A percentile compares a stretch with the other conserved stretches of the same genome.
Conservation (phyloP, 2,797 vertebrate genomes). For the Benthosema pterotum region DNA sequence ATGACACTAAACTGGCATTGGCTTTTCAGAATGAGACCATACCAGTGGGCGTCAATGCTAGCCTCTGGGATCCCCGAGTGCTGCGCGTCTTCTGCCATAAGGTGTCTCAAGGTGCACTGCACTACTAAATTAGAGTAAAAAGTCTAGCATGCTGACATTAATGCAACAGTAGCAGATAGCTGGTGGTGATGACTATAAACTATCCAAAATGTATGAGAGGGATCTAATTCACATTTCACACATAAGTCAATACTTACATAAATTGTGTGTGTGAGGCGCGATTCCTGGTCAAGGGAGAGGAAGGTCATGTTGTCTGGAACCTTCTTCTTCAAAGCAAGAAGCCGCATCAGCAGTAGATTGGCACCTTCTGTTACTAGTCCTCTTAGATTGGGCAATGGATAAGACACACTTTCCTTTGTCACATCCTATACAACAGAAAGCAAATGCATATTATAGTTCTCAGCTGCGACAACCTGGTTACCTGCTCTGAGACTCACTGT, state of each 20-base stretch:
- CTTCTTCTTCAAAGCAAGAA: constrained; percentile 76
- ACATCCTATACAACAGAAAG: constrained; percentile 61
- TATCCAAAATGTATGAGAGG: background rate
- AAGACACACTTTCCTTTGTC: constrained; percentile 59
- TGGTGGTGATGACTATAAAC: too few species aligned
- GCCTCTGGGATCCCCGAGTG: too few species aligned
- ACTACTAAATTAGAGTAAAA: too few species aligned
- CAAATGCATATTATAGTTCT: background rate
- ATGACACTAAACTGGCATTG: background rate
- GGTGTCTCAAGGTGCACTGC: too few species aligned
- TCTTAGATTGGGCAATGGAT: constrained; percentile 54
- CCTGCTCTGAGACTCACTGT: too few species aligned
- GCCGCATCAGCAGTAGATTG: constrained; percentile 86
- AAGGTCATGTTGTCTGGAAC: constrained; percentile 81
- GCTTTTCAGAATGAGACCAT: too few species aligned
- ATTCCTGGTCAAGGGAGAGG: constrained; percentile 78
- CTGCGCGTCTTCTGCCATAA: too few species aligned
- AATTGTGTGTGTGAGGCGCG: constrained; percentile 73
- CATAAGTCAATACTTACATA: constrained; percentile 80
- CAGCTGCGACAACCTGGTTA: too few species aligned
- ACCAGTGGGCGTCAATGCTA: too few species aligned
- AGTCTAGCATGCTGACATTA: too few species aligned
- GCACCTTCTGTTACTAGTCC: constrained; percentile 89
- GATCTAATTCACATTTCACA: background rate
- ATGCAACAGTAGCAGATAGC: too few species aligned